Evolutionary conservation across 2,113 vertebrate genomes (phyloP).

Genomic region (Macroglossus sobrinus): DNA sequence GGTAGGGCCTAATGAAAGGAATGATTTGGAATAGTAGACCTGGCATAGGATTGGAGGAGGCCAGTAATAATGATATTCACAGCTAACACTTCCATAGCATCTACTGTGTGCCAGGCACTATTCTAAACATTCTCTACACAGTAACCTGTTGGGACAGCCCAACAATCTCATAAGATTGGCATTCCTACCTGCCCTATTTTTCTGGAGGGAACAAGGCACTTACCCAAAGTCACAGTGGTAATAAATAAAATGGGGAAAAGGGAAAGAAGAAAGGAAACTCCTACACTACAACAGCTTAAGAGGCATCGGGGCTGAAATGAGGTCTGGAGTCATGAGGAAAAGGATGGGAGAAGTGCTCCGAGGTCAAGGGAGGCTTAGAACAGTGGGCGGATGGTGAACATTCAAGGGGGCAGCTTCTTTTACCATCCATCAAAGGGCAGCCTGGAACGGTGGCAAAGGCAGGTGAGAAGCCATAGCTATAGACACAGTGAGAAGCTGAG

Average conservation of each 20-base stretch:
- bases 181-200: not conserved
- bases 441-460: not conserved
- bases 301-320: not conserved
- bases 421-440: not conserved
- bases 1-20: not conserved
- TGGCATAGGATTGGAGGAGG: not conserved
- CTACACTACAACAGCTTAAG: not conserved
- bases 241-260: not conserved
- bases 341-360: not conserved
- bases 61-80: not conserved
- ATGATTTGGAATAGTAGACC: not conserved
- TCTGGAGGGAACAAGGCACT: not conserved
- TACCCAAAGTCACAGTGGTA: not conserved
- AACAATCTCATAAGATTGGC: not conserved
- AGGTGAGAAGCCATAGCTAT: not conserved
- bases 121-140: not conserved
- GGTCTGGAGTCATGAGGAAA: not conserved
- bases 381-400: not conserved
- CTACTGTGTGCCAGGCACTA: not conserved
- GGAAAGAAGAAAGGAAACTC: not conserved
- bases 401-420: not conserved
- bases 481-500: not conserved
- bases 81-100: not conserved
- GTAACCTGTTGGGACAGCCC: not conserved
- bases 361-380: not conserved